These are phyloP conservation scores for Parnassius orleans DNA, from an alignment of 2,888 invertebrate genomes.

Conservation along the genomic window DNA sequence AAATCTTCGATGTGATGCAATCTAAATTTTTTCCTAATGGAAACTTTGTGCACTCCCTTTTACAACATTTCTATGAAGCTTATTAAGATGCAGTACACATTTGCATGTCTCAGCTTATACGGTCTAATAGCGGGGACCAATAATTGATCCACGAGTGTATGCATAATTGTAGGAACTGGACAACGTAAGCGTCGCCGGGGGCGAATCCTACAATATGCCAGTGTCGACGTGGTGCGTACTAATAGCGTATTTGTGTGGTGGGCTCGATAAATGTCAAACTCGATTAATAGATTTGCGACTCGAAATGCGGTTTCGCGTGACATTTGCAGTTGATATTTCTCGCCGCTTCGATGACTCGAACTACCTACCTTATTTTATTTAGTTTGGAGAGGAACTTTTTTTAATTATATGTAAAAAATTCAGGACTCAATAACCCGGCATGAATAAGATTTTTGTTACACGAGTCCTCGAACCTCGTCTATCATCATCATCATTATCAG, in stretches of 20 bases:
- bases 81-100: constrained; percentile 16
- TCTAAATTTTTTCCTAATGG: constrained; percentile 1
- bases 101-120: constrained; percentile 15
- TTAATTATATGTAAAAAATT: too few relatives aligned
- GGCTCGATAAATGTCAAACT: constrained; percentile 56
- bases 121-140: constrained; percentile 29
- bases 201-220: constrained; percentile 47
- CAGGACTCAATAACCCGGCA: too few relatives aligned
- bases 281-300: constrained; percentile 36
- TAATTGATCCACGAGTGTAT: constrained; percentile 32
- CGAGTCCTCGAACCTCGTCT: too few relatives aligned
- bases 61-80: constrained; percentile 19
- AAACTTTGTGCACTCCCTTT: constrained; percentile 10
- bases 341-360: background rate
- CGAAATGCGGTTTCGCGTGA: constrained; percentile 15
- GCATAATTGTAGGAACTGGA: constrained; percentile 53
- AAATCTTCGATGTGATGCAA: background rate
- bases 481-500: too few relatives aligned
- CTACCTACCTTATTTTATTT: background rate
- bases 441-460: too few relatives aligned
- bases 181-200: constrained; percentile 44
- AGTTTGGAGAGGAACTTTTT: too few relatives aligned
- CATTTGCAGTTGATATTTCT: constrained; percentile 14
- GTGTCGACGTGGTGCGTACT: constrained; percentile 37
- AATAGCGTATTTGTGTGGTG: constrained; percentile 47